phyloP scores from a whole-genome alignment of 2,797 vertebrate genomes.

The Caiman crocodilus region DNA sequence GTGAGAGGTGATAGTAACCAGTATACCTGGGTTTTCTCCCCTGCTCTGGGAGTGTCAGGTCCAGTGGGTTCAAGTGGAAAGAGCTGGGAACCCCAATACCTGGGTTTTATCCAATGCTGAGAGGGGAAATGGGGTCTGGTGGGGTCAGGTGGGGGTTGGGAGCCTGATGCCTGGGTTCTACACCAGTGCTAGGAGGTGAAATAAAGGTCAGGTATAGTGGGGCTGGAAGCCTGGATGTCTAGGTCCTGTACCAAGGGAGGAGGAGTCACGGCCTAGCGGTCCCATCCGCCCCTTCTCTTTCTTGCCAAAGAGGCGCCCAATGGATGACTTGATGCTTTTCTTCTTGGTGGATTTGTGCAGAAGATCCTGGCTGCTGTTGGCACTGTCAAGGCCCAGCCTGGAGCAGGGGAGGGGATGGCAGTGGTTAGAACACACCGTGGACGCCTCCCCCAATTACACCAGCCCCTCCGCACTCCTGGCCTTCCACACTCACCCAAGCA shows the following conservation, averaged over 20 bases:
- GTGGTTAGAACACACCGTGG: not conserved
- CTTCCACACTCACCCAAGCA: not conserved
- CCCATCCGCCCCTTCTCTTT: conserved; percentile 91
- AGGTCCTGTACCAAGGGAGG: conserved; percentile 85
- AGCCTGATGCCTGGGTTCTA: not conserved
- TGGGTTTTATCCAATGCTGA: not conserved
- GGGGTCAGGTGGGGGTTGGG: not conserved
- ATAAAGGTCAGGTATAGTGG: not conserved
- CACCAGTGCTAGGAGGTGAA: not conserved
- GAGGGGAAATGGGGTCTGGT: not conserved
- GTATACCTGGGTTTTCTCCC: not conserved
- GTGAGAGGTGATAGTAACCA: no score
- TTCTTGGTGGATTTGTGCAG: conserved; percentile 93
- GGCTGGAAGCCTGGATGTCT: no score
- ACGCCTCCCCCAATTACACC: no score
- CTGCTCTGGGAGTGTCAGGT: not conserved
- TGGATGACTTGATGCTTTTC: conserved; percentile 95
- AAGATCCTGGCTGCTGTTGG: conserved; percentile 87
- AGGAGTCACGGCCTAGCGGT: conserved; percentile 85
- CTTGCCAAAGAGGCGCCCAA: conserved; percentile 92
- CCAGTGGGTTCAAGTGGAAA: no score
- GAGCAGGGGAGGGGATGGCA: not conserved
- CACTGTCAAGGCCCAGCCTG: conserved; percentile 58
- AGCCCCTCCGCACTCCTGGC: not conserved
- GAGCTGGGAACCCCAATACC: not conserved